Conservation (phyloP, 1,140 invertebrate species). For the Latrodectus geometricus region DNA sequence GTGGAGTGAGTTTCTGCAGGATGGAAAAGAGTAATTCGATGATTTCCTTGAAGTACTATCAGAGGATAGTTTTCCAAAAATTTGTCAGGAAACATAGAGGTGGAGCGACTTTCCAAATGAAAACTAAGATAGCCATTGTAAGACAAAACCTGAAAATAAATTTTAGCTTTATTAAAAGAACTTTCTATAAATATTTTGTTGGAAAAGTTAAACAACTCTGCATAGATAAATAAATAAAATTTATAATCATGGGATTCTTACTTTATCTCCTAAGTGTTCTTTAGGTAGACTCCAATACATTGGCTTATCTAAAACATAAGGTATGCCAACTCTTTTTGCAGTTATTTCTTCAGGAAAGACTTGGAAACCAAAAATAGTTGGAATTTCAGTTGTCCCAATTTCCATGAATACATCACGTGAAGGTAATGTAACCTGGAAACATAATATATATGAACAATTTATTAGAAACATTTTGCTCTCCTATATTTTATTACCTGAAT, state of each 20-base stretch:
- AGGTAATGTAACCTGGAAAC: slow-evolving; percentile 37
- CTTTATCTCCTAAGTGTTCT: slow-evolving; percentile 87
- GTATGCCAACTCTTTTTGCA: slow-evolving; percentile 77
- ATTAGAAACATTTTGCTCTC: not conserved
- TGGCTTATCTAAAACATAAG: slow-evolving; percentile 78
- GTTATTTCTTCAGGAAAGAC: slow-evolving; percentile 76
- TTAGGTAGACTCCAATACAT: slow-evolving; percentile 88
- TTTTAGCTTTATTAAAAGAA: no score
- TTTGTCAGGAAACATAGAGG: slow-evolving; percentile 72
- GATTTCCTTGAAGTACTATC: slow-evolving; percentile 86
- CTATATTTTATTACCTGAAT: no score
- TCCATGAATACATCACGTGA: slow-evolving; percentile 60
- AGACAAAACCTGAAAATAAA: slow-evolving; percentile 76
- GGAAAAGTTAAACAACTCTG: no score
- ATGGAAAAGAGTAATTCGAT: slow-evolving; percentile 82
- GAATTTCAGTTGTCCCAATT: slow-evolving; percentile 60
- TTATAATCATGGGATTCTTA: slow-evolving; percentile 65
- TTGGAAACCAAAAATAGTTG: slow-evolving; percentile 71
- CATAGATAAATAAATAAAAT: no score
- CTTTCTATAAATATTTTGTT: no score
- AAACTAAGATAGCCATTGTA: slow-evolving; percentile 90
- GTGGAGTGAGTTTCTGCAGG: slow-evolving; percentile 71
- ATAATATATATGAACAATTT: not conserved
- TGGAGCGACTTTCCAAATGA: slow-evolving; percentile 77
- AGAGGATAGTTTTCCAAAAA: slow-evolving; percentile 79